phyloP scores from a whole-genome alignment of 2,888 invertebrate species.

The Antitype chi region DNA sequence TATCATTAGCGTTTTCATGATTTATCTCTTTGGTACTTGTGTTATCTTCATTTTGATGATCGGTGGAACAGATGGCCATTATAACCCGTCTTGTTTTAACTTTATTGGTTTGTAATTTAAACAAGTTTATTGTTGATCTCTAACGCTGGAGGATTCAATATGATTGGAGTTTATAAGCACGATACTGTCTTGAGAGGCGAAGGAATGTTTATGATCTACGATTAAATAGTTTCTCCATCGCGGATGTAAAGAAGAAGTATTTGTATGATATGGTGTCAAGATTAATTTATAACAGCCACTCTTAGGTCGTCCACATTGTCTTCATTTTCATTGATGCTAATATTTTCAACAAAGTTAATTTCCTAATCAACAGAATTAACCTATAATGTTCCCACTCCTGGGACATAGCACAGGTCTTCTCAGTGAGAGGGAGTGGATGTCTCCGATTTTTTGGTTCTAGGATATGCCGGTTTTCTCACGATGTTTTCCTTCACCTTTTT shows the following conservation, averaged over 20 bases:
- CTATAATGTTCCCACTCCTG: no score
- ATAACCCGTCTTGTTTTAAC: constrained; percentile 46
- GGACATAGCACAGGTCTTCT: no score
- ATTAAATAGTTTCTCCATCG: constrained; percentile 15
- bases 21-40: constrained; percentile 41
- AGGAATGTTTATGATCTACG: constrained; percentile 36
- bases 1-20: constrained; percentile 34
- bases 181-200: constrained; percentile 16
- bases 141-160: constrained; percentile 26
- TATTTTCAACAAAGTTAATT: not conserved
- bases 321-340: not conserved
- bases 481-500: no score
- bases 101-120: constrained; percentile 56
- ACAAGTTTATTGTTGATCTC: constrained; percentile 46
- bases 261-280: not conserved
- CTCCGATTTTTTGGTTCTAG: no score
- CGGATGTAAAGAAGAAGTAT: constrained; percentile 13
- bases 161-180: constrained; percentile 36
- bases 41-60: constrained; percentile 41
- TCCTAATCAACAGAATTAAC: no score
- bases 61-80: constrained; percentile 54
- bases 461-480: no score
- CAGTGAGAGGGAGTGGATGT: no score
- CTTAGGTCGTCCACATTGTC: not conserved
- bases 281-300: constrained; percentile 3